These are phyloP conservation scores for Tachysurus vachellii DNA, from an alignment of 2,113 vertebrate genomes.

Conservation along the genomic window DNA sequence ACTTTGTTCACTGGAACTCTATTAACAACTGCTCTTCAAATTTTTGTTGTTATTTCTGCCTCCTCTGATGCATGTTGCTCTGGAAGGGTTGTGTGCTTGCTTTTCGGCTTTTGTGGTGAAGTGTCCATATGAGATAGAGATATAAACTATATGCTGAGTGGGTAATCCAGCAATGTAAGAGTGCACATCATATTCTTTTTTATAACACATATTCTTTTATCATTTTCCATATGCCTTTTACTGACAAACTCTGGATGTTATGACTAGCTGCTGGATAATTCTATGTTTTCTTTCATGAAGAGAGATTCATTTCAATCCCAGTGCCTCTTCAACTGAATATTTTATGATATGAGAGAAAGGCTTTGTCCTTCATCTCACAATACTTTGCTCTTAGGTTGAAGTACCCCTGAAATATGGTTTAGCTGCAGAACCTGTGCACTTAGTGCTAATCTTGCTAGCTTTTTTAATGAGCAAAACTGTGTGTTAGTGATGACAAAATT, in stretches of 20 bases:
- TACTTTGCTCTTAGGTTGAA: neutral
- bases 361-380: conserved; percentile 10
- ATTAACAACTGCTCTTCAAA: neutral
- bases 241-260: neutral
- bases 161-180: conserved; percentile 33
- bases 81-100: neutral
- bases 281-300: conserved; percentile 1
- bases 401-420: neutral
- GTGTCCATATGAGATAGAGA: conserved; percentile 10
- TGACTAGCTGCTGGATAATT: conserved; percentile 18
- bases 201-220: conserved; percentile 7
- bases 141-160: conserved; percentile 32
- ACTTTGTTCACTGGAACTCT: conserved; percentile 7
- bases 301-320: conserved; percentile 15
- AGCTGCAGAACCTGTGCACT: neutral
- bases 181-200: conserved; percentile 36
- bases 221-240: neutral
- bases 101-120: conserved; percentile 14
- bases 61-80: neutral
- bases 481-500: neutral
- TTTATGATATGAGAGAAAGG: conserved; percentile 18
- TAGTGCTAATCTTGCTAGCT: neutral
- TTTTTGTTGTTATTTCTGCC: neutral
- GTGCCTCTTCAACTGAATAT: conserved; percentile 5
- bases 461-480: neutral